Conservation (phyloP, 2,888 invertebrate species). For the Geotrupes spiniger region DNA sequence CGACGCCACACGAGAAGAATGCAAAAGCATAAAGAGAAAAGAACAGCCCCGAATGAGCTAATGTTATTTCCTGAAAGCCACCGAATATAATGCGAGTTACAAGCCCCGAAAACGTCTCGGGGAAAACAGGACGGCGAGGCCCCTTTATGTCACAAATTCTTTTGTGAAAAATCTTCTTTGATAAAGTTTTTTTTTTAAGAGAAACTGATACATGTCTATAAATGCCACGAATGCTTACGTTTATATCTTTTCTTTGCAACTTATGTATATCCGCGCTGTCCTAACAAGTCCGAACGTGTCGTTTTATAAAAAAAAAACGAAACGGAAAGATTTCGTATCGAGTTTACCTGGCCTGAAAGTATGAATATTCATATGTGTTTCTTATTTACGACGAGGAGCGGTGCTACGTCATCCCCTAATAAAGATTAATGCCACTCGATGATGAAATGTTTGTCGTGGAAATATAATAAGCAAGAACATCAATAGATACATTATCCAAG, state of each 20-base stretch:
- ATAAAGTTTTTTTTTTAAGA: constrained; percentile 17
- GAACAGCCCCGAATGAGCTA: constrained; percentile 16
- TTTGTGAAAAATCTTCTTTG: constrained; percentile 17
- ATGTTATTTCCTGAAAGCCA: constrained; percentile 20
- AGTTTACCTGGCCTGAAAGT: no score
- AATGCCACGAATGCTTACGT: constrained; percentile 8
- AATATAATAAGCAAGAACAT: constrained; percentile 12
- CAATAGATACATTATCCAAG: no score
- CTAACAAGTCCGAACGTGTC: no score
- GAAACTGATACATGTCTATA: constrained; percentile 17
- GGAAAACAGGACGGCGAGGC: constrained; percentile 10
- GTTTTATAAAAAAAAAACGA: no score
- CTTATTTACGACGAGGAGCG: no score
- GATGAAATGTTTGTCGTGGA: constrained; percentile 19
- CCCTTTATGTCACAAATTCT: constrained; percentile 19
- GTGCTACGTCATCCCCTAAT: constrained; percentile 5
- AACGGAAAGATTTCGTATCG: no score
- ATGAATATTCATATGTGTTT: no score
- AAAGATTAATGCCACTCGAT: constrained; percentile 16
- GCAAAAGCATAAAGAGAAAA: constrained; percentile 9
- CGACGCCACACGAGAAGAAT: background rate
- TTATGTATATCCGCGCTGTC: no score
- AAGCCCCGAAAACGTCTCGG: constrained; percentile 18
- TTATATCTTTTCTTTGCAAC: background rate
- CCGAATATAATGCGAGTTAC: constrained; percentile 18